Percentiles rank a stretch among this genome's conserved stretches.
These are phyloP conservation scores for Pterocles burchelli DNA, from an alignment of 2,113 vertebrate genomes.

Conservation along the genomic window DNA sequence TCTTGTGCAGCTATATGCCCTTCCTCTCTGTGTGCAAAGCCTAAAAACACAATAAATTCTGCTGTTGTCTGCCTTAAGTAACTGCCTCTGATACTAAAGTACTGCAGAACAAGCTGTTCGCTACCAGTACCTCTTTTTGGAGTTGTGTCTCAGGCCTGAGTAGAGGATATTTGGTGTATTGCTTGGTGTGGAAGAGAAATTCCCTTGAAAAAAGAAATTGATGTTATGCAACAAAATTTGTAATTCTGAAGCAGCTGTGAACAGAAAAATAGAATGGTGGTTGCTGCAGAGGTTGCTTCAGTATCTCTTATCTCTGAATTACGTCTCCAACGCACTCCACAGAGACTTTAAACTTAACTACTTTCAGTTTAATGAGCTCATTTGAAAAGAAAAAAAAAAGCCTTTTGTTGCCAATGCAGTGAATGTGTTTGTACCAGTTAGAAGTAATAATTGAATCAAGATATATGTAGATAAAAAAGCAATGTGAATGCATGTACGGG, in stretches of 20 bases:
- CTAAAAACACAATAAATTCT: not conserved
- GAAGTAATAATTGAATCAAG: slow-evolving; percentile 56
- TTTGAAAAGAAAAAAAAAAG: not conserved
- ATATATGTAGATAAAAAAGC: slow-evolving; percentile 47
- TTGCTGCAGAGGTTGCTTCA: not conserved
- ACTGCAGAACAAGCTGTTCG: not conserved
- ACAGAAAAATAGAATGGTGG: not conserved
- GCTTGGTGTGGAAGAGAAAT: not conserved
- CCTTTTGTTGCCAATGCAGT: slow-evolving; percentile 45
- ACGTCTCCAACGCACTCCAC: fast-evolving
- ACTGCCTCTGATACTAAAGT: not conserved
- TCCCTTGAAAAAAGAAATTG: not conserved
- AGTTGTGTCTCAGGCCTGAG: not conserved
- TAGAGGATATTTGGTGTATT: not conserved
- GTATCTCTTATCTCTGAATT: slow-evolving; percentile 38
- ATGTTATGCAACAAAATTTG: not conserved
- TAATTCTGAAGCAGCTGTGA: not conserved
- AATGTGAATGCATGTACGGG: slow-evolving; percentile 7
- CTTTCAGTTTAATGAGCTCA: slow-evolving; percentile 54
- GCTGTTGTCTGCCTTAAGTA: not conserved
- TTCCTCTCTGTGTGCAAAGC: not conserved
- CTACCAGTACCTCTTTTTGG: not conserved
- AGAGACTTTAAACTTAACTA: slow-evolving; percentile 27
- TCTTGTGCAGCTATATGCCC: not conserved
- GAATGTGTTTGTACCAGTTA: slow-evolving; percentile 64